Conservation (phyloP, 2,888 invertebrate species). For the Stramonita haemastoma region DNA sequence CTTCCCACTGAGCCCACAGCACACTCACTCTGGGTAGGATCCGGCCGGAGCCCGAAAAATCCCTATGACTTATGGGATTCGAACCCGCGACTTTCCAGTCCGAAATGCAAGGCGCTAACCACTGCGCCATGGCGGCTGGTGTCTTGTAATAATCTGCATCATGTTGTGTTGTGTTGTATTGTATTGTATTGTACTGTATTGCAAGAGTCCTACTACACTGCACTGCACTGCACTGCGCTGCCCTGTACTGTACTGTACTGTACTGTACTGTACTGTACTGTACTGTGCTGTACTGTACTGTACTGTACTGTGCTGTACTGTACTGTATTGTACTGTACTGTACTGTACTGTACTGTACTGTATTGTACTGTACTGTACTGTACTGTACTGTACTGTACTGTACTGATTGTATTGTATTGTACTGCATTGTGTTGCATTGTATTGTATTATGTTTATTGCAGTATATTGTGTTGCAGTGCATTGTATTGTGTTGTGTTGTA, state of each 20-base stretch:
- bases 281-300: neutral
- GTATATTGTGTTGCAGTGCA: neutral
- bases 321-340: neutral
- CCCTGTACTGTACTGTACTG: neutral
- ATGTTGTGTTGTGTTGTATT: neutral
- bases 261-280: neutral
- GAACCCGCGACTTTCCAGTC: too few species aligned
- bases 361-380: too few species aligned
- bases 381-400: too few species aligned
- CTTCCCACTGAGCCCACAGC: too few species aligned
- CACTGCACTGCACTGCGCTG: neutral
- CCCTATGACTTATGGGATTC: too few species aligned
- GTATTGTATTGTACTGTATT: neutral
- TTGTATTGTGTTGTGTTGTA: neutral
- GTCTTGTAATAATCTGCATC: too few species aligned
- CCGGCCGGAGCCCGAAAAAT: too few species aligned
- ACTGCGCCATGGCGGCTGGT: too few species aligned
- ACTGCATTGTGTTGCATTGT: neutral
- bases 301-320: neutral
- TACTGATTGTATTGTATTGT: too few species aligned
- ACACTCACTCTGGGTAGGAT: too few species aligned
- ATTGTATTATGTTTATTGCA: neutral
- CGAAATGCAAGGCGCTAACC: too few species aligned
- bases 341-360: neutral
- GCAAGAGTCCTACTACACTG: neutral